Conservation (phyloP, 1,140 invertebrate genomes). For the Brachionus rotundiformis region DNA sequence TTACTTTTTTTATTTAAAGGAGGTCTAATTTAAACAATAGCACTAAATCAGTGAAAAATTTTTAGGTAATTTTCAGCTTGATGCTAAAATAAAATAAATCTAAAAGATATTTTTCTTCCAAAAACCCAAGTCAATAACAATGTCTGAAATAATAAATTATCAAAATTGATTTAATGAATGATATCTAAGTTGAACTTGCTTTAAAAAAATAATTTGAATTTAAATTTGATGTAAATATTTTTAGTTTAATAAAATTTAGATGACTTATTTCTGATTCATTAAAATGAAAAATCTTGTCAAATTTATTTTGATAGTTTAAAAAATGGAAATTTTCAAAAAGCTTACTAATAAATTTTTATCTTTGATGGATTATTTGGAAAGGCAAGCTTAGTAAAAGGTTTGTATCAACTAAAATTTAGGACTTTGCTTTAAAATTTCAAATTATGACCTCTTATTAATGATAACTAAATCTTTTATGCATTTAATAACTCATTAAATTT, state of each 20-base stretch:
- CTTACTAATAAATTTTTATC: not conserved
- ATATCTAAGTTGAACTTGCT: no score
- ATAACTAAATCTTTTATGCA: conserved; percentile 17
- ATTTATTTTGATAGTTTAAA: not conserved
- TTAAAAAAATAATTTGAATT: no score
- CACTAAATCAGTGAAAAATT: no score
- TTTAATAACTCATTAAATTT: conserved; percentile 12
- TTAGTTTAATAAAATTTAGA: not conserved
- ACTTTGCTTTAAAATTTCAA: not conserved
- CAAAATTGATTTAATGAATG: no score
- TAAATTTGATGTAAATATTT: no score
- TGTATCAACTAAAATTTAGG: not conserved
- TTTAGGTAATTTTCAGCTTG: no score
- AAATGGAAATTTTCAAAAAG: not conserved
- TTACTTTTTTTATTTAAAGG: no score
- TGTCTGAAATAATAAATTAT: no score
- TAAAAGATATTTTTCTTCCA: no score
- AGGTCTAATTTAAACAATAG: no score
- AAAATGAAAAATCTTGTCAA: not conserved
- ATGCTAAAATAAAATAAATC: no score
- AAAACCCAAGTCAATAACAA: no score
- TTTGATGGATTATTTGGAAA: conserved; percentile 3
- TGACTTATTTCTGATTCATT: not conserved
- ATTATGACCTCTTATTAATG: not conserved
- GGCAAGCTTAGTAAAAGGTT: not conserved